Evolutionary conservation across 2,797 vertebrate genomes (phyloP).

Genomic region (Myotis myotis): DNA sequence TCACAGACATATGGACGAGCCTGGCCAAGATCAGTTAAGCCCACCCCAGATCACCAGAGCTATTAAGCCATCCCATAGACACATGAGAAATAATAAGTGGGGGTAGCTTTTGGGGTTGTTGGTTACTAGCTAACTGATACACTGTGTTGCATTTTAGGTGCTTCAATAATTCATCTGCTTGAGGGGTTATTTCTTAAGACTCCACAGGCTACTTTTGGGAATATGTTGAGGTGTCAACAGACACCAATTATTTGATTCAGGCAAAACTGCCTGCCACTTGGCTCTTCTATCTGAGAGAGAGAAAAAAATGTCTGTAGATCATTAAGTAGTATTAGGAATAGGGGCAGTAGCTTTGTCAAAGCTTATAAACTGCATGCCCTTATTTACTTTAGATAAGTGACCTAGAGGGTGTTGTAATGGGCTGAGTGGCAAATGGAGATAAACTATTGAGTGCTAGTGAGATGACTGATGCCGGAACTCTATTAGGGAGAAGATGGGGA

Average conservation of each 20-base stretch:
- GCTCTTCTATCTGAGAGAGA: not conserved
- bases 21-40: not conserved
- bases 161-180: not conserved
- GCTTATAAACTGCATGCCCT: not conserved
- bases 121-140: not conserved
- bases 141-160: not conserved
- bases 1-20: not conserved
- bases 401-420: not conserved
- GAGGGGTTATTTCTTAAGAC: not conserved
- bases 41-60: not conserved
- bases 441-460: not conserved
- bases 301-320: too few species aligned
- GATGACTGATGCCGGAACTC: not conserved
- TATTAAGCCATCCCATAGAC: not conserved
- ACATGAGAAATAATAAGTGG: not conserved
- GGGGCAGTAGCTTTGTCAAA: not conserved
- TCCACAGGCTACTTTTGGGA: not conserved
- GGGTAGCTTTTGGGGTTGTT: not conserved
- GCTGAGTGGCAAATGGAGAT: not conserved
- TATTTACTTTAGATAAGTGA: not conserved
- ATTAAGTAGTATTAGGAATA: not conserved
- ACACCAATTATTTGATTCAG: not conserved
- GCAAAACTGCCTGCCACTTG: not conserved
- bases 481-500: not conserved
- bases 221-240: not conserved